Base-by-base conservation (phyloP, 2,113 vertebrate genomes). In the Toxotes jaculatrix region DNA sequence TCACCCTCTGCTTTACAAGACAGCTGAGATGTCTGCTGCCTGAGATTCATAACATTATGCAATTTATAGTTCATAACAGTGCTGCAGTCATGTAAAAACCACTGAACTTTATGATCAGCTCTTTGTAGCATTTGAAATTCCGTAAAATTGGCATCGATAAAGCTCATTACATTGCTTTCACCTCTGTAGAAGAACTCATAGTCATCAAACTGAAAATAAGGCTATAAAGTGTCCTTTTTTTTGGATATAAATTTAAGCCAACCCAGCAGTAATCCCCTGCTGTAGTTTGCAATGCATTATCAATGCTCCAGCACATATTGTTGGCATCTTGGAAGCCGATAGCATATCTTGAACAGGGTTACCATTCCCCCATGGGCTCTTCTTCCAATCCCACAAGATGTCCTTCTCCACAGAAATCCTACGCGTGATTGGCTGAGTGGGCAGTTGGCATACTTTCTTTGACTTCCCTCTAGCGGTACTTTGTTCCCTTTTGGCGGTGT, bases 391-490 rank as follows among this genome's bases (percentile, higher is more conserved):
- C 87, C 87, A 80, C 53, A 72, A 85, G 79, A 77, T 75, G 34
- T 73, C 62, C 70, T 74, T 75, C 83, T 68, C 65, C 34, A 57
- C 75, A 59, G 82, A 81, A 82, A 77, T 57, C 87, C 73, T 32
- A 36, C 23, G 16, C 8, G 9, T 42, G 87, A 91, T 91, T 82
- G 91, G 84, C 83, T 89, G 79, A 83, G 72, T 59, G 72, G 79
- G 74, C 73, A 69, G 66, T 90, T 89, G 89, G 92, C 90, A 81
- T 84, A 85, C 74, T 83, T 84, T 80, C 51, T 66, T 57, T 23
- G 60, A 60, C 71, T 83, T 85, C 71, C 77, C 83, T 80, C 63
- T 49, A 71, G 82, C 70, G 4, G 62, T 78, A 69, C 74, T 76
- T 83, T 62, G 65, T 92, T 91, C 85, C 88, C 79, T 56, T 27